phyloP scores from a whole-genome alignment of 2,888 invertebrate species.

The Tipula confusa region DNA sequence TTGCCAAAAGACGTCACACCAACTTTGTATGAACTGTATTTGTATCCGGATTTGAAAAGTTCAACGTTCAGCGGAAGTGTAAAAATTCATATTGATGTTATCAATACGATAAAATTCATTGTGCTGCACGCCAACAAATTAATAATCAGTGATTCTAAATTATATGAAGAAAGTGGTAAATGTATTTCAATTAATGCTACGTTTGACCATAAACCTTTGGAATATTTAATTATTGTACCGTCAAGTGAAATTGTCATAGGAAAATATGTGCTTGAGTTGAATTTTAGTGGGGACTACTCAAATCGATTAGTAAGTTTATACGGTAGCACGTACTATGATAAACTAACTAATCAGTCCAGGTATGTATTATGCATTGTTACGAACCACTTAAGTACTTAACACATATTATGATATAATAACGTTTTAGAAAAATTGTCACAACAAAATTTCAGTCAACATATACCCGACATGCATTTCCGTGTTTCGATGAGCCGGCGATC shows the following conservation, averaged over 20 bases:
- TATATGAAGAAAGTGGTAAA: constrained; percentile 42
- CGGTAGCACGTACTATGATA: constrained; percentile 58
- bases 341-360: constrained; percentile 41
- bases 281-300: constrained; percentile 65
- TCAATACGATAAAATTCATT: constrained; percentile 49
- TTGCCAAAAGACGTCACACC: constrained; percentile 59
- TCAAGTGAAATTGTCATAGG: constrained; percentile 43
- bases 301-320: constrained; percentile 72
- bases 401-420: neutral
- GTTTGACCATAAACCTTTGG: constrained; percentile 43
- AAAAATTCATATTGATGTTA: constrained; percentile 52
- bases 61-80: constrained; percentile 59
- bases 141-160: constrained; percentile 50
- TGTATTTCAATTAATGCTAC: constrained; percentile 41
- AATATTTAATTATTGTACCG: constrained; percentile 49
- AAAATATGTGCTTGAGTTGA: constrained; percentile 55
- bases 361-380: neutral
- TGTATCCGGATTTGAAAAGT: constrained; percentile 61
- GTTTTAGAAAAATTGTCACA: constrained; percentile 69
- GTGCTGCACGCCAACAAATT: constrained; percentile 53
- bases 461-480: constrained; percentile 89
- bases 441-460: constrained; percentile 94
- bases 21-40: constrained; percentile 58
- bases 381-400: too few species aligned
- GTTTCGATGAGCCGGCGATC: constrained; percentile 89